These are phyloP conservation scores for Penaeus monodon DNA, from an alignment of 2,888 invertebrate genomes.

Conservation along the genomic window DNA sequence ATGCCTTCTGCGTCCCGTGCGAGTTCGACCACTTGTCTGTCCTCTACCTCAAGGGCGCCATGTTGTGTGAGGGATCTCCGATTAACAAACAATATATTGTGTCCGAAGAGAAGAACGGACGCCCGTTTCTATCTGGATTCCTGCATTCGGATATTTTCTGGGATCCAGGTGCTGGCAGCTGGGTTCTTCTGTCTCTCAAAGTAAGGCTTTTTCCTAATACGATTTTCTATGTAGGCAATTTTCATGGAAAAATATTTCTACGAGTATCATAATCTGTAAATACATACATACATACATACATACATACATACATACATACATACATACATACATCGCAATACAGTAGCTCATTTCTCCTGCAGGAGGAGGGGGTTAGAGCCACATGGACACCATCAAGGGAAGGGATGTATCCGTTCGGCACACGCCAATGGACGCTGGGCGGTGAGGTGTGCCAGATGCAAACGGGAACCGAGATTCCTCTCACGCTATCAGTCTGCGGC, in stretches of 20 bases:
- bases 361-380: neutral
- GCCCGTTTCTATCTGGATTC: conserved; percentile 19
- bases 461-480: conserved; percentile 3
- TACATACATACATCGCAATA: too few species aligned
- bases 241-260: too few species aligned
- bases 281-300: too few species aligned
- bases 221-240: too few species aligned
- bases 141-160: conserved; percentile 47
- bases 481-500: conserved; percentile 37
- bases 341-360: too few species aligned
- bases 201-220: neutral
- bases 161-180: conserved; percentile 19
- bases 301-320: too few species aligned
- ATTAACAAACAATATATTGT: conserved; percentile 37
- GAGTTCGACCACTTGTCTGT: conserved; percentile 34
- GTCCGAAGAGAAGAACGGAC: neutral
- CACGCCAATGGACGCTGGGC: conserved; percentile 23
- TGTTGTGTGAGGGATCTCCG: conserved; percentile 45
- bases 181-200: conserved; percentile 38
- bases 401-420: conserved; percentile 45
- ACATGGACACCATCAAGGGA: conserved; percentile 6
- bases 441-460: conserved; percentile 17
- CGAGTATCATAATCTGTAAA: too few species aligned
- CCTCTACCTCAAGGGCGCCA: conserved; percentile 54
- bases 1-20: conserved; percentile 59